phyloP scores from a whole-genome alignment of 1,140 invertebrate genomes.

The Hylyphantes graminicola region DNA sequence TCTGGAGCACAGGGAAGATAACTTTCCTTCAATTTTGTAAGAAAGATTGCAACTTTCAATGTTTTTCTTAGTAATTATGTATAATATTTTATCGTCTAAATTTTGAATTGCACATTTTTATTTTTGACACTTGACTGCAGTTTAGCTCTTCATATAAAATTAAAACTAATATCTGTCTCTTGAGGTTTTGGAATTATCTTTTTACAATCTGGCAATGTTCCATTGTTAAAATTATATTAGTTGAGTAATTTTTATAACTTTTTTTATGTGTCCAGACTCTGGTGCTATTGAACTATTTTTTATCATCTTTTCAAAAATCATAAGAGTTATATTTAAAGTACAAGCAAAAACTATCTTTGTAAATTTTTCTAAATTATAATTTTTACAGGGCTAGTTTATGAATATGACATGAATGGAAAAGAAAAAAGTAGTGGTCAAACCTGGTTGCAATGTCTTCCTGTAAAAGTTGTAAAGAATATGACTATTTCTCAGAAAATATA shows the following conservation, averaged over 20 bases:
- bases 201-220: too few species aligned
- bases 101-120: too few species aligned
- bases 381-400: slow-evolving; percentile 74
- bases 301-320: not conserved
- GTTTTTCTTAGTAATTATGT: not conserved
- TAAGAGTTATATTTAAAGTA: not conserved
- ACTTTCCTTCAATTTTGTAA: too few species aligned
- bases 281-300: not conserved
- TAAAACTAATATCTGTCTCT: too few species aligned
- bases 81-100: not conserved
- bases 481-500: slow-evolving; percentile 75
- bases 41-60: not conserved
- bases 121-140: too few species aligned
- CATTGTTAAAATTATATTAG: not conserved
- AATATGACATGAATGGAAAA: slow-evolving; percentile 81
- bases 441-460: slow-evolving; percentile 79
- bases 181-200: too few species aligned
- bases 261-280: not conserved
- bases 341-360: not conserved
- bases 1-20: too few species aligned
- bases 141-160: too few species aligned
- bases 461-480: slow-evolving; percentile 73
- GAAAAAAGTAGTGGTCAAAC: slow-evolving; percentile 69
- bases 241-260: not conserved
- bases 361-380: not conserved